Conservation (phyloP, 1,140 invertebrate genomes). For the Calephelis nemesis region DNA sequence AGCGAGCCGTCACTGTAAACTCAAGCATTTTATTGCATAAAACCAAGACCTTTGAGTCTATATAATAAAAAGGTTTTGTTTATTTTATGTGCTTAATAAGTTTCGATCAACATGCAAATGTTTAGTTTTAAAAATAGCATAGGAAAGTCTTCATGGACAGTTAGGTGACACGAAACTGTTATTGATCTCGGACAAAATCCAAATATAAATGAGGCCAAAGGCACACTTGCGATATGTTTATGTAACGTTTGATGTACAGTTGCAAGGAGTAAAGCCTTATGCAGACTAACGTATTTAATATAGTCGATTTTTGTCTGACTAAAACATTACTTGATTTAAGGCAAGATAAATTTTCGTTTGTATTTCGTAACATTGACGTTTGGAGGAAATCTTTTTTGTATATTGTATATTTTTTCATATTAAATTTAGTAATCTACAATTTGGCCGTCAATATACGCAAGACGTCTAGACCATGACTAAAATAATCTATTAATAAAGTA, state of each 20-base stretch:
- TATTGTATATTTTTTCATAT: no score
- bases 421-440: no score
- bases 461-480: no score
- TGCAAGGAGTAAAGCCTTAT: conserved; percentile 14
- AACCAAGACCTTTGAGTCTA: no score
- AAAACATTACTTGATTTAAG: no score
- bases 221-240: conserved; percentile 39
- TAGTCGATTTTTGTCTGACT: neutral
- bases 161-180: conserved; percentile 29
- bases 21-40: no score
- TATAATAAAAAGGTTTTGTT: neutral
- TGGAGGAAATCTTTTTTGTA: no score
- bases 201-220: conserved; percentile 36
- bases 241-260: conserved; percentile 30
- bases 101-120: neutral
- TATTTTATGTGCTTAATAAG: conserved; percentile 4
- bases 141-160: conserved; percentile 8
- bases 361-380: no score
- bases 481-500: no score
- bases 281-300: neutral
- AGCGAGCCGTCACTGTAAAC: no score
- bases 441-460: no score
- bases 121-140: neutral
- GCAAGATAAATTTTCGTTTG: no score
- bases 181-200: conserved; percentile 33